phyloP scores from a whole-genome alignment of 1,140 invertebrate genomes.

The Carcinoscorpius rotundicauda region DNA sequence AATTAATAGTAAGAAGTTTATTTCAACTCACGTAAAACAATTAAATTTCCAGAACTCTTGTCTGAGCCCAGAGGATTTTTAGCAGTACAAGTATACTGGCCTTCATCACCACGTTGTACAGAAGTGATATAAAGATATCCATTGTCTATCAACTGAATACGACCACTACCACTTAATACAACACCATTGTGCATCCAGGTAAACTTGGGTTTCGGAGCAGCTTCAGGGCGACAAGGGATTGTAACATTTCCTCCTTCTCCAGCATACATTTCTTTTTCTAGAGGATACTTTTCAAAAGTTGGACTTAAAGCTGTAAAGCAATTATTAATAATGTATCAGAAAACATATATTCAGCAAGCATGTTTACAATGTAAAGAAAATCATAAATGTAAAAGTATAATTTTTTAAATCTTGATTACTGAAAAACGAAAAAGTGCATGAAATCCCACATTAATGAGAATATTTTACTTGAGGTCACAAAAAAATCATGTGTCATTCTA shows the following conservation, averaged over 20 bases:
- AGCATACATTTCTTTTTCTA: slow-evolving; percentile 77
- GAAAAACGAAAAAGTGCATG: neutral
- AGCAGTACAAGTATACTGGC: slow-evolving; percentile 76
- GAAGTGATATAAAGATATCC: slow-evolving; percentile 75
- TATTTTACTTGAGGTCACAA: no score
- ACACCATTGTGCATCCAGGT: slow-evolving; percentile 86
- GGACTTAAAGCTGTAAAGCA: slow-evolving; percentile 57
- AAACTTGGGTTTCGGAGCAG: slow-evolving; percentile 76
- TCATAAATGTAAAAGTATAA: no score
- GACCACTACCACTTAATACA: slow-evolving; percentile 51
- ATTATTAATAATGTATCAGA: neutral
- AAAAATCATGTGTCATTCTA: no score
- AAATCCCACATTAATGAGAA: no score
- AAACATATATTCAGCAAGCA: neutral
- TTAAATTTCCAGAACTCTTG: slow-evolving; percentile 62
- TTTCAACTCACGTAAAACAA: slow-evolving; percentile 59
- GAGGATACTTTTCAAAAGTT: slow-evolving; percentile 75
- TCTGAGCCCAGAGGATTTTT: slow-evolving; percentile 63
- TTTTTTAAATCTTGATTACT: no score
- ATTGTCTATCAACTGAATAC: slow-evolving; percentile 57
- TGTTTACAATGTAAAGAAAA: no score
- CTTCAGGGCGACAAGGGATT: slow-evolving; percentile 83
- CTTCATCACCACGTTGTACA: slow-evolving; percentile 74
- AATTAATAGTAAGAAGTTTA: neutral
- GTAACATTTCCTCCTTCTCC: slow-evolving; percentile 83